Percentiles rank a stretch among this genome's conserved stretches.
phyloP scores from a whole-genome alignment of 2,113 vertebrate species.

The Pica pica region DNA sequence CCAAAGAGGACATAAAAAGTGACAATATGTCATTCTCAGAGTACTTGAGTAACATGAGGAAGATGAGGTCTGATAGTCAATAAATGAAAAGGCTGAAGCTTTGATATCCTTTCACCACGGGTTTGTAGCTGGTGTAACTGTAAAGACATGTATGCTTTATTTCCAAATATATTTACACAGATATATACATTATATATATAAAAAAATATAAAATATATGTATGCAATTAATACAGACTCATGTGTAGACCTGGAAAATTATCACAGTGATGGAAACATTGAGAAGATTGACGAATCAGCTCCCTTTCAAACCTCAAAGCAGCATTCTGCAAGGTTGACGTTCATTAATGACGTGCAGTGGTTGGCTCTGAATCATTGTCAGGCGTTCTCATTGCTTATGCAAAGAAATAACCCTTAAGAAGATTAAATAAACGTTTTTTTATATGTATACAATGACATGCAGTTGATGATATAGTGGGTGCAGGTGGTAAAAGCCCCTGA shows the following conservation, averaged over 20 bases:
- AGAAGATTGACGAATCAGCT: not conserved
- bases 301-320: not conserved
- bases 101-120: not conserved
- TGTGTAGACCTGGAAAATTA: not conserved
- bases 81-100: not conserved
- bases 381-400: not conserved
- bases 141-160: not conserved
- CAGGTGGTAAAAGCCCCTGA: not conserved
- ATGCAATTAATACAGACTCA: not conserved
- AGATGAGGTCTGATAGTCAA: not conserved
- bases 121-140: not conserved
- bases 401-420: not conserved
- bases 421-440: not conserved
- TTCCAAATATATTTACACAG: not conserved
- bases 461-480: not conserved
- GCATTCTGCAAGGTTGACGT: not conserved
- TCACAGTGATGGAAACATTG: not conserved
- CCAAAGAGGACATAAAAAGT: not conserved
- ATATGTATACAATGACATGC: accelerated
- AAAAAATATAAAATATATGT: not conserved
- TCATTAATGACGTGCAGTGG: not conserved
- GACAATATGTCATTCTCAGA: not conserved
- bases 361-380: not conserved
- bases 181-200: not conserved
- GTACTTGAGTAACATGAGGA: not conserved